These are phyloP conservation scores for Caenorhabditis brenneri DNA, from an alignment of 1,140 invertebrate genomes.

Conservation along the genomic window DNA sequence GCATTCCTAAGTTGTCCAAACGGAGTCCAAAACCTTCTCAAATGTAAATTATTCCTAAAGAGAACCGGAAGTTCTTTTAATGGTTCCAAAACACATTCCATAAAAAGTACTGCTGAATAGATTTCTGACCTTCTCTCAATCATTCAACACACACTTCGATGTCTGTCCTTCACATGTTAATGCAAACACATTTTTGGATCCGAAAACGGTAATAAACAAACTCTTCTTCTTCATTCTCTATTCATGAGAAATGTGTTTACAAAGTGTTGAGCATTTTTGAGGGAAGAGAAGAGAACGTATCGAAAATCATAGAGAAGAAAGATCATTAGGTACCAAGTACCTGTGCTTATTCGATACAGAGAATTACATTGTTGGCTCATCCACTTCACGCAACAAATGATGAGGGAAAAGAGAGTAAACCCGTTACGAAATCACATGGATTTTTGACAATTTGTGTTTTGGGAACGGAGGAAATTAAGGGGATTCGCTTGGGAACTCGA, in stretches of 20 bases:
- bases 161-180: neutral
- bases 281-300: neutral
- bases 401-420: too few species aligned
- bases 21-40: too few species aligned
- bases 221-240: neutral
- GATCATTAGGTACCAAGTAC: constrained; percentile 19
- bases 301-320: neutral
- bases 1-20: too few species aligned
- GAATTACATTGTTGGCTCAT: constrained; percentile 6
- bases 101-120: too few species aligned
- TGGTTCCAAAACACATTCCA: too few species aligned
- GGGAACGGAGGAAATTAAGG: neutral
- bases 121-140: neutral
- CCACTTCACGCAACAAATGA: constrained; percentile 7
- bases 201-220: neutral
- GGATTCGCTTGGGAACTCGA: too few species aligned
- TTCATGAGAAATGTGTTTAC: neutral
- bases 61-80: too few species aligned
- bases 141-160: too few species aligned
- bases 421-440: too few species aligned
- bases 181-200: neutral
- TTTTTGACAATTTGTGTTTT: too few species aligned
- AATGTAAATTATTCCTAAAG: too few species aligned
- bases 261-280: neutral
- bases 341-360: neutral